Conservation (phyloP, 2,888 invertebrate species). For the Eupithecia pulchellata region DNA sequence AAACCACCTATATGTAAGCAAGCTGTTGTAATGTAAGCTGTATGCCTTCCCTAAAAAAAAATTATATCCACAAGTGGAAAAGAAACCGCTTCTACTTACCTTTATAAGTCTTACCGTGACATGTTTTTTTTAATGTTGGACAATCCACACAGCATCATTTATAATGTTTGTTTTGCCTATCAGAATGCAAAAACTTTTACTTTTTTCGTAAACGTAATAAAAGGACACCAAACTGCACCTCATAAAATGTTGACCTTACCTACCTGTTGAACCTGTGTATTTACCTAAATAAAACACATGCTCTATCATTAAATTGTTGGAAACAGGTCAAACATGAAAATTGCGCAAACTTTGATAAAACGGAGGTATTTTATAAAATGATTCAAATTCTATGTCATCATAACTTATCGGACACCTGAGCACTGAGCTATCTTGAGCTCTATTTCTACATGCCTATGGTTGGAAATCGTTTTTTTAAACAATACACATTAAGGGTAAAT, state of each 20-base stretch:
- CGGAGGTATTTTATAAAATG: slow-evolving; percentile 28
- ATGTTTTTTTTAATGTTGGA: no score
- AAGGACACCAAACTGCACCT: not conserved
- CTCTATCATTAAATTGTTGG: slow-evolving; percentile 1
- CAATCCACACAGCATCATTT: no score
- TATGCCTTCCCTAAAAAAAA: no score
- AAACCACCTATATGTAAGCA: no score
- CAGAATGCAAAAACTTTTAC: no score
- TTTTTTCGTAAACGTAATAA: no score
- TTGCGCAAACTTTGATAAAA: slow-evolving; percentile 36
- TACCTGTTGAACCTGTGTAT: no score
- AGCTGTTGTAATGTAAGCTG: no score
- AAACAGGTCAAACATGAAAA: slow-evolving; percentile 28
- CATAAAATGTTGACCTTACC: not conserved
- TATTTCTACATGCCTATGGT: not conserved
- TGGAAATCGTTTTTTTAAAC: slow-evolving; percentile 7
- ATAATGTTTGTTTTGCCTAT: no score
- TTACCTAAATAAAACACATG: not conserved
- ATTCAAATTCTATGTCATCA: slow-evolving; percentile 33
- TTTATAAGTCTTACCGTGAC: no score
- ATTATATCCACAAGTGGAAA: no score
- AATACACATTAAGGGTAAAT: not conserved
- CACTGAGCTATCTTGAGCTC: not conserved
- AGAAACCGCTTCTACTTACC: no score
- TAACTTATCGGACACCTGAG: slow-evolving; percentile 19